phyloP scores from a whole-genome alignment of 2,797 vertebrate species.

The Neosilurus mollespiculum region DNA sequence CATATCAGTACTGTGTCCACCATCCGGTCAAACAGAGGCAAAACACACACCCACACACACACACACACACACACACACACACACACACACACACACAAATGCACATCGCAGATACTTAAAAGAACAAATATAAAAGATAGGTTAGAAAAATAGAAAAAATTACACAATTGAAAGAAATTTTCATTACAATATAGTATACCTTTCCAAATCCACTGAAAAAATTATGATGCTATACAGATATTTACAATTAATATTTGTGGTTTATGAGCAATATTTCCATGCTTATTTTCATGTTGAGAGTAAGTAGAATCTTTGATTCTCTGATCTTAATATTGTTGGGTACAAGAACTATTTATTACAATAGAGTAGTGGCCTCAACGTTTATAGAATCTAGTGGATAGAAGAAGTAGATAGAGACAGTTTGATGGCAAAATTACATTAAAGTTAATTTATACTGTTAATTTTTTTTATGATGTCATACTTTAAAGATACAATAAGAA shows the following conservation, averaged over 20 bases:
- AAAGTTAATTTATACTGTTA: background rate
- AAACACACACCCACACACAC: constrained; percentile 30
- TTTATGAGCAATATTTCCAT: background rate
- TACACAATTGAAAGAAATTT: no score
- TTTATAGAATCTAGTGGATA: background rate
- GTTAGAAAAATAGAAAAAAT: background rate
- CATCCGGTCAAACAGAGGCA: constrained; percentile 41
- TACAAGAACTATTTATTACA: background rate
- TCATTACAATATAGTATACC: no score
- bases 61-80: constrained; percentile 5
- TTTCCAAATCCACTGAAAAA: background rate
- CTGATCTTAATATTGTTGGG: background rate
- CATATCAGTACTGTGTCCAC: constrained; percentile 71
- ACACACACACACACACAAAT: constrained; percentile 19
- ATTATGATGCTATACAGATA: background rate
- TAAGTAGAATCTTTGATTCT: background rate
- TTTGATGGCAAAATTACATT: background rate
- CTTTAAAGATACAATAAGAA: no score
- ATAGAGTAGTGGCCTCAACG: background rate
- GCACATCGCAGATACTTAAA: background rate
- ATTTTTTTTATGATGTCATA: background rate
- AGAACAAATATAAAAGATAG: background rate
- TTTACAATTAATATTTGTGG: background rate
- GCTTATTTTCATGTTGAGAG: no score
- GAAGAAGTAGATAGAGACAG: background rate